Percentiles rank a stretch among this genome's conserved stretches.
Evolutionary conservation across 2,888 invertebrate species (phyloP).

Genomic region (Stenolophus ochropezus): DNA sequence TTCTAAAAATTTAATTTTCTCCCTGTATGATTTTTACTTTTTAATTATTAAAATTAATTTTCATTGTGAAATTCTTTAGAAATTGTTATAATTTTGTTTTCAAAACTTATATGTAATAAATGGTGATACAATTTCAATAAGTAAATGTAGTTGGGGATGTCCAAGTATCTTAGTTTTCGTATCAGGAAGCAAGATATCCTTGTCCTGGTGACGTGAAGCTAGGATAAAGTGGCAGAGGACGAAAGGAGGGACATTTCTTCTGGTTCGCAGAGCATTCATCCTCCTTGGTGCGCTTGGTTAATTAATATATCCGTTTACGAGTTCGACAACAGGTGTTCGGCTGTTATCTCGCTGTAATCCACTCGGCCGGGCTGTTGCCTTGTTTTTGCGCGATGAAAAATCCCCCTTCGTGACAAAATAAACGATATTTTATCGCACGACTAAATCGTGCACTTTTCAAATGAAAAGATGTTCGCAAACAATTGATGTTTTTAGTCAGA

Average conservation of each 20-base stretch:
- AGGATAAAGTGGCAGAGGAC: neutral
- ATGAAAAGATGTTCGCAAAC: slow-evolving; percentile 15
- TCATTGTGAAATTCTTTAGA: too few species aligned
- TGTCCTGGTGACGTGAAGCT: neutral
- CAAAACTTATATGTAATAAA: too few species aligned
- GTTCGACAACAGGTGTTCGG: slow-evolving; percentile 52
- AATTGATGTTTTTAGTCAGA: neutral
- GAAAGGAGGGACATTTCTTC: neutral
- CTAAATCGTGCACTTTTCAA: slow-evolving; percentile 10
- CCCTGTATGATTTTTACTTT: too few species aligned
- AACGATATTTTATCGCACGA: slow-evolving; percentile 45
- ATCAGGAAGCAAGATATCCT: too few species aligned
- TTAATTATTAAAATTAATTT: too few species aligned
- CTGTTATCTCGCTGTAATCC: slow-evolving; percentile 34
- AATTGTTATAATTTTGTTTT: too few species aligned
- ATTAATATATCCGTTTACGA: slow-evolving; percentile 57
- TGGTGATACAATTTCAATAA: too few species aligned
- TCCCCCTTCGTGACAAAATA: slow-evolving; percentile 22
- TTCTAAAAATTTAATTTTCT: too few species aligned
- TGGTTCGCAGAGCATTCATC: slow-evolving; percentile 3
- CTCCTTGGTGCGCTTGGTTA: slow-evolving; percentile 23
- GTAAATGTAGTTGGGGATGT: too few species aligned
- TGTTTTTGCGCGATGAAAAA: slow-evolving; percentile 35
- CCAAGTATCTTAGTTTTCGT: too few species aligned
- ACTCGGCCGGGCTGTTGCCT: slow-evolving; percentile 5